phyloP scores from a whole-genome alignment of 2,113 vertebrate species.

The Geococcyx californianus region DNA sequence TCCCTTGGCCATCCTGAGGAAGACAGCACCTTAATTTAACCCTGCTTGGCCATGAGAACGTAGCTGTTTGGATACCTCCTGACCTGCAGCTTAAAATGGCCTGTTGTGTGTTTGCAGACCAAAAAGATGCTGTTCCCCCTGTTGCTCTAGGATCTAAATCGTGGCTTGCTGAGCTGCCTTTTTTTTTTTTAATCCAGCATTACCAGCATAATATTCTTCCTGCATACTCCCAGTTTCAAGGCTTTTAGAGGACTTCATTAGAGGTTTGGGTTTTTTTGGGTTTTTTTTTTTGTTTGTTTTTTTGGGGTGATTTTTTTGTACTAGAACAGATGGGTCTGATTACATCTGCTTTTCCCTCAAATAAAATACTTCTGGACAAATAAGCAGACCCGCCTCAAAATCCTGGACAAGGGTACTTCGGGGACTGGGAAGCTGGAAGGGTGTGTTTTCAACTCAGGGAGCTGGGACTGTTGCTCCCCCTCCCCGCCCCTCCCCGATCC shows the following conservation, averaged over 20 bases:
- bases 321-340: neutral
- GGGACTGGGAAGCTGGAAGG: neutral
- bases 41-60: neutral
- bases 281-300: neutral
- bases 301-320: neutral
- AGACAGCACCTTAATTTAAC: neutral
- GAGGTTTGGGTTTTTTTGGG: too few relatives aligned
- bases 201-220: neutral
- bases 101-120: neutral
- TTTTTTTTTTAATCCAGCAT: neutral
- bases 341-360: conserved; percentile 13
- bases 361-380: neutral
- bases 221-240: neutral
- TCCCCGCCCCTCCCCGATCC: rapidly evolving
- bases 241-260: neutral
- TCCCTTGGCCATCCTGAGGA: rapidly evolving
- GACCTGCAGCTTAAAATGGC: neutral
- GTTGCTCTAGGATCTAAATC: neutral
- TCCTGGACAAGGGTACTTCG: neutral
- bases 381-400: conserved; percentile 7
- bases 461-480: neutral
- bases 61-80: neutral
- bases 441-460: neutral
- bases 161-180: neutral
- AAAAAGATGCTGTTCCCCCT: neutral